Conservation (phyloP, 35 echinoderm and acorn worm genomes). For the Lytechinus variegatus region DNA sequence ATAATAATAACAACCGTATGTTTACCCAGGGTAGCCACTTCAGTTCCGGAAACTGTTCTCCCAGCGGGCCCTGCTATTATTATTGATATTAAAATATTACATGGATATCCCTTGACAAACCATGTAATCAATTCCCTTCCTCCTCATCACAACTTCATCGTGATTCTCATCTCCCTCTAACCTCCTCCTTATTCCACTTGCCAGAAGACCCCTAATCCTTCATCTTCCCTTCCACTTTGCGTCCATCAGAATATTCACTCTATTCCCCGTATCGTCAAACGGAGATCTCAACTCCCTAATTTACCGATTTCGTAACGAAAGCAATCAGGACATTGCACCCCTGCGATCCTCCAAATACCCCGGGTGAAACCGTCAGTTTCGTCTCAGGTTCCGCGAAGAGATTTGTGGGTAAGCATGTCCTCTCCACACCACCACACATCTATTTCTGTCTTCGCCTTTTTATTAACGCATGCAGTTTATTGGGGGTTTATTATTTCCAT, state of each 20-base stretch:
- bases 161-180: not conserved
- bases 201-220: not conserved
- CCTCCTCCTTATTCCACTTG: not conserved
- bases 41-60: too few species aligned
- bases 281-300: not conserved
- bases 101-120: too few species aligned
- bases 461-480: not conserved
- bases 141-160: not conserved
- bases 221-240: not conserved
- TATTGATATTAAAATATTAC: too few species aligned
- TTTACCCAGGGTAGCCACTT: too few species aligned
- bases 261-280: not conserved
- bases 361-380: not conserved
- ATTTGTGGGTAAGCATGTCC: not conserved
- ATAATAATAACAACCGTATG: too few species aligned
- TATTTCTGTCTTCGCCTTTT: not conserved
- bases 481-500: not conserved
- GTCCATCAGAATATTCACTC: too few species aligned
- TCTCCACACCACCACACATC: not conserved
- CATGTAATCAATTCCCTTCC: too few species aligned
- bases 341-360: not conserved
- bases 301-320: constrained; percentile 1
- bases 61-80: too few species aligned
- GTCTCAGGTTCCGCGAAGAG: not conserved
- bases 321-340: not conserved